These are phyloP conservation scores for Nasonia longicornis DNA, from an alignment of 1,140 invertebrate genomes.

Conservation along the genomic window DNA sequence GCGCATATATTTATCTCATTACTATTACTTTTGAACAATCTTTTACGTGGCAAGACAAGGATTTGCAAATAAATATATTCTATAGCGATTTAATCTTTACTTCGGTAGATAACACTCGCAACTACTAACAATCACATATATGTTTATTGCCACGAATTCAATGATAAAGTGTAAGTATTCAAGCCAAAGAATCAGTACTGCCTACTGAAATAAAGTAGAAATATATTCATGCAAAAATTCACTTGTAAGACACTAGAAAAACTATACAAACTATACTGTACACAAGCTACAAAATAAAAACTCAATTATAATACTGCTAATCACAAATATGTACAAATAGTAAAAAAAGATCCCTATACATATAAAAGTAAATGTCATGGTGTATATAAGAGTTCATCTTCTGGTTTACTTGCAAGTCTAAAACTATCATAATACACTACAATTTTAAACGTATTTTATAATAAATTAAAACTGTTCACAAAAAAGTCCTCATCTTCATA, in stretches of 20 bases:
- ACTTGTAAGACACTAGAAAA: conserved; percentile 12
- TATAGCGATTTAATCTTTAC: background rate
- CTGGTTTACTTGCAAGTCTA: background rate
- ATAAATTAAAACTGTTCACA: background rate
- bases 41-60: background rate
- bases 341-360: background rate
- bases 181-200: background rate
- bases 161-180: background rate
- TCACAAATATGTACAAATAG: conserved; percentile 22
- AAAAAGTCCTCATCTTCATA: background rate
- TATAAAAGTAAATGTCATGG: background rate
- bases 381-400: background rate
- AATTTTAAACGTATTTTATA: background rate
- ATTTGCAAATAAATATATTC: background rate
- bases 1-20: background rate
- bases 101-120: no score
- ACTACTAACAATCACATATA: background rate
- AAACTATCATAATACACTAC: background rate
- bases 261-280: conserved; percentile 11
- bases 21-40: background rate
- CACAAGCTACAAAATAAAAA: background rate
- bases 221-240: conserved; percentile 16
- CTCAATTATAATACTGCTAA: conserved; percentile 13
- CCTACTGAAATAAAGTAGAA: background rate
- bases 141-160: background rate